Base-by-base conservation (phyloP, 2,797 vertebrate genomes). In the Melanotaenia maccullochi region DNA sequence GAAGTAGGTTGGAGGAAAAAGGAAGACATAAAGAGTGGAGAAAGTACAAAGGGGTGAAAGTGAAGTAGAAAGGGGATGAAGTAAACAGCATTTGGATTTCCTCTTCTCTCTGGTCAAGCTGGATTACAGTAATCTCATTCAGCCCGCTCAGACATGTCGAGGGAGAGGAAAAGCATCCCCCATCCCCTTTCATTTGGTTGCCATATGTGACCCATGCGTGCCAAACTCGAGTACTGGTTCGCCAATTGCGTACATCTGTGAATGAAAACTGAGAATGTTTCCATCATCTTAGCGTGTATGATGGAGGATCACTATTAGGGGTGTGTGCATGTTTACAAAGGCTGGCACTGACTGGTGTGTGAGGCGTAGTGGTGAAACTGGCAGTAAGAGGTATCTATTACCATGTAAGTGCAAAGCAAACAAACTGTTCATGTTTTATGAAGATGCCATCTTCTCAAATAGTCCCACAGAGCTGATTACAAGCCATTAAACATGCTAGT, bases 41-140 rank as follows among this genome's bases (percentile, higher is more conserved):
- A 52, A 42, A 22, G 25, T 35, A 24, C 2, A 32, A 42, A 51
- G 20, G 13, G 40, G 76, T 68, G 72, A 85, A 70, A 72, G 71
- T 16, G 64, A 73, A 6, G 49, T 5, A 52, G 32, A 40, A 18
- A 28, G 40, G 55, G 35, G 66, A 83, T 76, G 55, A 66, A 68
- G 63, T 76, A 71, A 85, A 85, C 76, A 61, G 75, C 72, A 75
- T 80, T 79, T 78, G 77, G 69, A 79, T 86, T 85, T 86, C 67
- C 68, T 73, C 44, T 42, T 76, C 78, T 56, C 63, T 62, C 58
- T 24, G 70, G 76, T 71, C 81, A 71, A 68, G 60, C 14, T 68
- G 84, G 88, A 90, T 91, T 90, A 89, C 56, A 65, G 47, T 89
- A 88, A 90, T 87, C 86, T 83, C 73, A 79, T 87, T 87, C 76